phyloP scores from a whole-genome alignment of 2,113 vertebrate genomes.

The Caranx ignobilis region DNA sequence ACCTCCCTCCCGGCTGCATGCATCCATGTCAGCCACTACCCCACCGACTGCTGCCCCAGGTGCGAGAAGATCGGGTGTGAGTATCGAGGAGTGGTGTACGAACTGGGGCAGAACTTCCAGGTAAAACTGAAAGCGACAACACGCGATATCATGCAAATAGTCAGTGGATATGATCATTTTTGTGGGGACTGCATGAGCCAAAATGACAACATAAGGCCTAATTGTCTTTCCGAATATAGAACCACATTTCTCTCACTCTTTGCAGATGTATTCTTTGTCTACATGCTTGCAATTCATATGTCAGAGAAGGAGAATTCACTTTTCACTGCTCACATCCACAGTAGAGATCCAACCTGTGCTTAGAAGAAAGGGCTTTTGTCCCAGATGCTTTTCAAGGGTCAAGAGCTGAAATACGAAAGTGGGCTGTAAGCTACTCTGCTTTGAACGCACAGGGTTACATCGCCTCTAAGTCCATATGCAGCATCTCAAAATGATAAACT shows the following conservation, averaged over 20 bases:
- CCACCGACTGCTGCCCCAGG: conserved; percentile 88
- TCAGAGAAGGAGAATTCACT: too few species aligned
- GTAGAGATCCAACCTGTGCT: too few species aligned
- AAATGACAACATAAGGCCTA: neutral
- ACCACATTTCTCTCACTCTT: too few species aligned
- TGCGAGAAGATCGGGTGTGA: conserved; percentile 90
- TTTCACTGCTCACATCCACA: too few species aligned
- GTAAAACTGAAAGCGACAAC: conserved; percentile 59
- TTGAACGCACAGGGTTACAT: neutral
- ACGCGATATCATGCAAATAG: neutral
- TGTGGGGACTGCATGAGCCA: neutral
- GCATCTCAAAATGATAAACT: neutral
- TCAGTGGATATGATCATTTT: neutral
- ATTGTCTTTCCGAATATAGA: too few species aligned
- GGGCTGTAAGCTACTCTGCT: too few species aligned
- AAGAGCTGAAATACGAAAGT: too few species aligned
- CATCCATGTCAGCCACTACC: conserved; percentile 90
- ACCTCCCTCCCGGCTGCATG: conserved; percentile 86
- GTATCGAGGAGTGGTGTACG: conserved; percentile 86
- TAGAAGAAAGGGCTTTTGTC: too few species aligned
- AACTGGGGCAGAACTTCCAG: conserved; percentile 87
- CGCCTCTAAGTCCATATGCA: neutral
- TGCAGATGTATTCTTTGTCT: too few species aligned
- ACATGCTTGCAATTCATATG: too few species aligned
- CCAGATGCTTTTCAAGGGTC: too few species aligned